Evolutionary conservation across 2,888 invertebrate genomes (phyloP), one percentile per base, ranked within the genome.

Genomic region (Bruchidius siliquastri): DNA sequence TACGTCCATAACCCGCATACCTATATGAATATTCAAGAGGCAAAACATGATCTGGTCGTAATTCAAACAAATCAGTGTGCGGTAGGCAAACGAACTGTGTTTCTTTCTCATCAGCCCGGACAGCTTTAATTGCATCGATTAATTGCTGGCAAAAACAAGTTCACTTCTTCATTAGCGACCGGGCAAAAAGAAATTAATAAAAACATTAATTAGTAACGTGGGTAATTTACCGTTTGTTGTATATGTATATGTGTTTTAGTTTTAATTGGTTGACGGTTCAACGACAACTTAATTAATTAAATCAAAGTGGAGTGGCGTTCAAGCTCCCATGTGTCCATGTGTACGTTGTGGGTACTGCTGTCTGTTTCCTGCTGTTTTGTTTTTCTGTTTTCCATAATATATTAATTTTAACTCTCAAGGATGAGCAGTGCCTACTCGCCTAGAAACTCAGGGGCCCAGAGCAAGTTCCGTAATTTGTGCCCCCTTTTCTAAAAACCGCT

Each of bases 111-210:
- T 49, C 49, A 49, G 18, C 49, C 18, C 13, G 49, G 18, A 49
- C 49, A 49, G 49, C 49, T 4, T 49, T 49, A 49, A 49, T 49
- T 49, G 49, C 6, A 8, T 8, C 18, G 49, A 13, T 49, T 49
- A 49, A 49, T 49, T 49, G 18, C 10, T 13, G 1, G 18, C 49
- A 49, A 49, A 49, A 49, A 49, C 49, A 49, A 13, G 49, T 13
- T 49, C 49, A 49, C 1, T 49, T 49, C 49, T 49, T 49, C 49
- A 49, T 49, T 49, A 49, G 49, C 49, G 1, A 22, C 67, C 67
- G n/a, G 26, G 22, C 68, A 67, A 22, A 74, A 72, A 49, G 69
- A 76, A 74, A 76, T 74, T 74, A 74, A 74, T 76, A 73, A 76
- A 76, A 74, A 71, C 73, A 68, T 74, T 76, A 73, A 76, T 73